Evolutionary conservation across 2,888 invertebrate species (phyloP).

Genomic region (Sepioteuthis lessoniana): DNA sequence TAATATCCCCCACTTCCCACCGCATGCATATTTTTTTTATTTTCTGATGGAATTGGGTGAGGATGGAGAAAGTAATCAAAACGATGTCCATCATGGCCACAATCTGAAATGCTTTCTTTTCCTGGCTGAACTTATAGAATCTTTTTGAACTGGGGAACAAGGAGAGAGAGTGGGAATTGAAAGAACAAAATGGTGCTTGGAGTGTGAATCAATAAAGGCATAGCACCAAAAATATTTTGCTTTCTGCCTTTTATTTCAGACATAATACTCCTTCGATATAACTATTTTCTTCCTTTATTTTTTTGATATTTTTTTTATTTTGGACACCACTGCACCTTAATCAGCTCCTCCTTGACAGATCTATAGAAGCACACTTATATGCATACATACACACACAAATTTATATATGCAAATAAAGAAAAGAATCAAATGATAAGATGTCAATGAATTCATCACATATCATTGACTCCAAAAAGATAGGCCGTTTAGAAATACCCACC

Average conservation of each 20-base stretch:
- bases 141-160: not conserved
- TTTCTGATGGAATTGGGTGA: not conserved
- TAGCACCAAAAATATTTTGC: slow-evolving; percentile 7
- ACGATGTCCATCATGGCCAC: not conserved
- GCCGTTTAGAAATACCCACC: not conserved
- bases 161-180: not conserved
- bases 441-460: slow-evolving; percentile 33
- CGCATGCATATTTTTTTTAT: not conserved
- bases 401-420: not conserved
- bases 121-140: not conserved
- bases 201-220: not conserved
- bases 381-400: not conserved
- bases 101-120: not conserved
- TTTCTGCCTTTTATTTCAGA: not conserved
- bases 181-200: not conserved
- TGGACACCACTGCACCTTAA: not conserved
- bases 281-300: not conserved
- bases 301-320: not conserved
- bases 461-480: slow-evolving; percentile 23
- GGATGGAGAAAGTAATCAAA: not conserved
- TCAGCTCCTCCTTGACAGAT: too few species aligned
- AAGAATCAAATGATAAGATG: not conserved
- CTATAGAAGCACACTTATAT: not conserved
- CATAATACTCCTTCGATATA: not conserved
- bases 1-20: not conserved